Percentiles rank a stretch among this genome's conserved stretches.
Conservation (phyloP, 2,797 vertebrate species). For the Schizopygopsis pylzovi region DNA sequence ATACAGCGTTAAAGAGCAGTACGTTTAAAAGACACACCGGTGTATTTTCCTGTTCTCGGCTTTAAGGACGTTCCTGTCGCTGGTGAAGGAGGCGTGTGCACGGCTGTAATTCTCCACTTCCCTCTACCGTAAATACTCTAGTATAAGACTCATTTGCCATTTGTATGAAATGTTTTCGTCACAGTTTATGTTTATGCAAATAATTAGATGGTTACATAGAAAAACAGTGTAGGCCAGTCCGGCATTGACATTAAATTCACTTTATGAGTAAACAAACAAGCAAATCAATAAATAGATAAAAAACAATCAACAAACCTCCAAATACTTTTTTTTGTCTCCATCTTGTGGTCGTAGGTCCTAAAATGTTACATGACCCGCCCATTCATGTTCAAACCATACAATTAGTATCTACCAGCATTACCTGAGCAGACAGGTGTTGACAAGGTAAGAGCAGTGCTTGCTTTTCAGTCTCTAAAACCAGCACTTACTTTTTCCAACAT, state of each 20-base stretch:
- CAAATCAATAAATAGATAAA: background rate
- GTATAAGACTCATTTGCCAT: background rate
- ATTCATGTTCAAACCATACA: conserved; percentile 24
- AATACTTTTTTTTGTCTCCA: conserved; percentile 38
- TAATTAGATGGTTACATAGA: background rate
- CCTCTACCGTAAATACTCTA: conserved; percentile 39
- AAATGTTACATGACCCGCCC: background rate
- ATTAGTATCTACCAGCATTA: background rate
- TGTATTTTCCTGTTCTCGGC: background rate
- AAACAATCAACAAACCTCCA: background rate
- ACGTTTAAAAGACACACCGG: conserved; percentile 40
- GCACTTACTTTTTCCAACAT: background rate
- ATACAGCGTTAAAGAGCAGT: background rate
- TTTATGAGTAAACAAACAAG: background rate
- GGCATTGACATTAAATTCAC: background rate
- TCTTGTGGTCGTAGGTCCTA: conserved; percentile 21
- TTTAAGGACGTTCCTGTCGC: conserved; percentile 50
- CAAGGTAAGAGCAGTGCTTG: conserved; percentile 16
- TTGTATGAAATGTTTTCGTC: background rate
- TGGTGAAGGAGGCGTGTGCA: conserved; percentile 49
- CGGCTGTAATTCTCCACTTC: background rate
- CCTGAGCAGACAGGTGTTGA: conserved; percentile 30
- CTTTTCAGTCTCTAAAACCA: background rate
- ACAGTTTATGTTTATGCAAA: background rate
- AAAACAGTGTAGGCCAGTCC: background rate